A percentile compares a stretch with the other conserved stretches of the same genome.
phyloP scores from a whole-genome alignment of 2,113 vertebrate species.

The Phasianus colchicus region DNA sequence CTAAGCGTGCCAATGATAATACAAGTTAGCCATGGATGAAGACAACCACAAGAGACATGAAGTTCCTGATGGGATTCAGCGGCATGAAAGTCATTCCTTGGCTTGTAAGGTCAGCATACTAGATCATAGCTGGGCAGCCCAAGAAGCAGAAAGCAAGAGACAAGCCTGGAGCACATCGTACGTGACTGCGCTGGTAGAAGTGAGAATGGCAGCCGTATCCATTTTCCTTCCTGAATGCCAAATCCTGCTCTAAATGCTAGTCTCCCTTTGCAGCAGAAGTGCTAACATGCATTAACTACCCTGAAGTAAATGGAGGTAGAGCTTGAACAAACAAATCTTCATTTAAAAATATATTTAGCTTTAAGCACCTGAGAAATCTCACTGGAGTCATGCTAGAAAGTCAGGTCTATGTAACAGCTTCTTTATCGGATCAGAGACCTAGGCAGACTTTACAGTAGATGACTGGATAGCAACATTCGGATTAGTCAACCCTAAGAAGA shows the following conservation, averaged over 20 bases:
- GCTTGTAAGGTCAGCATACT: neutral
- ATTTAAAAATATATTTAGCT: neutral
- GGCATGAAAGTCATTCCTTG: conserved; percentile 8
- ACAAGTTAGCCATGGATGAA: conserved; percentile 56
- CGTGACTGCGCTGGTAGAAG: neutral
- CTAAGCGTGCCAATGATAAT: conserved; percentile 62
- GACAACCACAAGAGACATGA: conserved; percentile 37
- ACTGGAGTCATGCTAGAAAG: neutral
- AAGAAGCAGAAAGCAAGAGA: neutral
- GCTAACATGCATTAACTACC: neutral
- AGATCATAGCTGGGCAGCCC: conserved; percentile 4
- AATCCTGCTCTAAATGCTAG: neutral
- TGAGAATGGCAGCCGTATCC: neutral
- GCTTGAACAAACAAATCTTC: neutral
- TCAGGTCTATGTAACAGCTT: neutral
- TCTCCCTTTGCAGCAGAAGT: neutral
- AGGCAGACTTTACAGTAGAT: neutral
- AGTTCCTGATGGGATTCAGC: conserved; percentile 44
- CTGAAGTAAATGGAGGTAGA: neutral
- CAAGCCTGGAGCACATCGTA: neutral
- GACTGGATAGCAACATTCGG: neutral
- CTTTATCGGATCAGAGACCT: neutral
- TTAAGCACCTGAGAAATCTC: neutral
- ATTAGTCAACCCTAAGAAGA: neutral
- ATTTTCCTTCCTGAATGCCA: neutral